phyloP scores from a whole-genome alignment of 2,888 invertebrate genomes.

The Spodoptera picta region DNA sequence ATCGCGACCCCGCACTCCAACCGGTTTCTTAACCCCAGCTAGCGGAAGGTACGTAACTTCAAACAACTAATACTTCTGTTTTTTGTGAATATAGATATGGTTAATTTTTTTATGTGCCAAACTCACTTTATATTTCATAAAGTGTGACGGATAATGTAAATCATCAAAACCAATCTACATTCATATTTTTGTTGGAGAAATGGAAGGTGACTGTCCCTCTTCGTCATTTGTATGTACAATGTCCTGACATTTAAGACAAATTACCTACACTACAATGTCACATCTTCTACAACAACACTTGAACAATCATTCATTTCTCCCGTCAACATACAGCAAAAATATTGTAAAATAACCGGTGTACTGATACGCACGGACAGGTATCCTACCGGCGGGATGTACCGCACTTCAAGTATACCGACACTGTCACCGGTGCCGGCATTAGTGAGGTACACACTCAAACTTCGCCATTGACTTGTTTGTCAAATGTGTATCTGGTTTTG shows the following conservation, averaged over 20 bases:
- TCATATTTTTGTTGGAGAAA: constrained; percentile 18
- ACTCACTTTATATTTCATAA: no score
- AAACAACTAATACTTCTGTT: constrained; percentile 5
- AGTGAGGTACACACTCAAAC: constrained; percentile 90
- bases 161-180: constrained; percentile 24
- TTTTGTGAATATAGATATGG: constrained; percentile 28
- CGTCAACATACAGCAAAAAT: constrained; percentile 11
- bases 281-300: no score
- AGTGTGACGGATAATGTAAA: no score
- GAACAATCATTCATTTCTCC: constrained; percentile 25
- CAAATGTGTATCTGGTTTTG: constrained; percentile 61
- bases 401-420: constrained; percentile 97
- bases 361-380: constrained; percentile 83
- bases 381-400: constrained; percentile 93
- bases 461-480: constrained; percentile 77
- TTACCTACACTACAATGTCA: background rate
- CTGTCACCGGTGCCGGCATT: constrained; percentile 92
- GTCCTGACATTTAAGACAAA: constrained; percentile 1
- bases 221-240: background rate
- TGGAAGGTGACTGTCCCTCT: constrained; percentile 14
- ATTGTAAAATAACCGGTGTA: constrained; percentile 68
- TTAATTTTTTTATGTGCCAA: background rate
- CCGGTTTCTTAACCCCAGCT: constrained; percentile 93
- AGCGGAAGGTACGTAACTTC: constrained; percentile 90
- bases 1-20: constrained; percentile 92